Base-by-base conservation (phyloP, 2,797 vertebrate species). In the Sebastes oblongus region DNA sequence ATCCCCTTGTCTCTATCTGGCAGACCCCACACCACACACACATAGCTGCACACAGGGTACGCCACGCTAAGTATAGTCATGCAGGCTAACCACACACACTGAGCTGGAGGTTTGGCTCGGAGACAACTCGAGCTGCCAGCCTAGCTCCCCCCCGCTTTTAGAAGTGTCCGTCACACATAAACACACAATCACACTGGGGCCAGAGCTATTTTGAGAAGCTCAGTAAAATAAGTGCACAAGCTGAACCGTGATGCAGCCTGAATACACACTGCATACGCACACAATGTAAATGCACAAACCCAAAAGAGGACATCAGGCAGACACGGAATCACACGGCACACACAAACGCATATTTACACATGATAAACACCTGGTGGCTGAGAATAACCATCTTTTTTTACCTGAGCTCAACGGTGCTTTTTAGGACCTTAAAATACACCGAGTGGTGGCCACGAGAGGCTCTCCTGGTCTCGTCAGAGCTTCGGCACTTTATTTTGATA, bases 81-180 rank as follows among this genome's bases (percentile, higher is more conserved):
- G 64, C 82, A 82, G 85, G 86, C 81, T 88, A 91, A 94, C 93
- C 93, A 86, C 94, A 93, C 88, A 78, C 88, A 78, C 27, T 34
- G 89, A 89, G 78, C 80, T 81, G 66, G 83, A 81, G 90, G 88
- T 88, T 92, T 91, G 91, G 89, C 90, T 78, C 61, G 0, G 62
- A 77, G 70, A 88, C 86, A 78, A 61, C 56, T 60, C 5, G 2
- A 67, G 79, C 89, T 90, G 89, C 91, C 86, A 86, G 82, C 54
- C 79, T 77, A 60, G 79, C 73, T 78, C 54, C 69, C 71, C 2
- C 77, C 72, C 3, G 25, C 72, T 86, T 91, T 87, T 81, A 82
- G 87, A 92, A 89, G 88, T 89, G 90, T 93, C 85, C 61, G 72
- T 90, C 89, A 90, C 89, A 90, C 80, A 78, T 86, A 94, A 92